Conservation (phyloP, 2,888 invertebrate species). For the Zhengitettix transpicula region DNA sequence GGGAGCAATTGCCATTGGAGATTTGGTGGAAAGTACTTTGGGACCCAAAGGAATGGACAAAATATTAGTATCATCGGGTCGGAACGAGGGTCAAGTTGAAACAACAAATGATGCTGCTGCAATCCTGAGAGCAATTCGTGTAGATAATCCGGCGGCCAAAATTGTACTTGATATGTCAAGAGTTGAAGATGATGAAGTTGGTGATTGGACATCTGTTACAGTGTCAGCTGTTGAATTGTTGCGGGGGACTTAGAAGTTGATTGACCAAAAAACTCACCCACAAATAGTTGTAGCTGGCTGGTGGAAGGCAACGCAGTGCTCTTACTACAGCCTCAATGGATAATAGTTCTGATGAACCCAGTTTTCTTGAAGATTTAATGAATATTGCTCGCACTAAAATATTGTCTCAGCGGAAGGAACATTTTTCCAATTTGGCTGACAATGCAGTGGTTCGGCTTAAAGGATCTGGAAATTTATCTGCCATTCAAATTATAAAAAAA, state of each 20-base stretch:
- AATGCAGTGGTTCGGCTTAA: slow-evolving; percentile 89
- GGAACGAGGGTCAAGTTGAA: slow-evolving; percentile 68
- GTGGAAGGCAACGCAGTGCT: slow-evolving; percentile 74
- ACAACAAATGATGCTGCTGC: slow-evolving; percentile 99
- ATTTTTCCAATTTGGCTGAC: slow-evolving; percentile 88
- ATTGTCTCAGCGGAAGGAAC: slow-evolving; percentile 89
- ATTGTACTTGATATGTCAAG: slow-evolving; percentile 97
- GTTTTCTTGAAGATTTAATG: slow-evolving; percentile 73
- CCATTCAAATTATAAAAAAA: slow-evolving; percentile 97
- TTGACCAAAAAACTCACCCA: slow-evolving; percentile 90
- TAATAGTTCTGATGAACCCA: slow-evolving; percentile 59
- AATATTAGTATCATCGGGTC: slow-evolving; percentile 64
- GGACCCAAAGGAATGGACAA: slow-evolving; percentile 99
- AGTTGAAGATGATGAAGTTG: slow-evolving; percentile 98
- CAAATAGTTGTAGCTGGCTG: slow-evolving; percentile 95
- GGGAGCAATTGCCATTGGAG: slow-evolving; percentile 98
- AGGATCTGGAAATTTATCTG: slow-evolving; percentile 85
- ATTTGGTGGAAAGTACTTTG: slow-evolving; percentile 92
- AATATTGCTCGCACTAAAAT: slow-evolving; percentile 98
- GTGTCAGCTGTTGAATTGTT: slow-evolving; percentile 85
- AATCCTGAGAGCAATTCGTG: slow-evolving; percentile 86
- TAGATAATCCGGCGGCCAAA: slow-evolving; percentile 98
- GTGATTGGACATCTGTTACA: slow-evolving; percentile 99
- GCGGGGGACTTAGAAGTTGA: slow-evolving; percentile 84
- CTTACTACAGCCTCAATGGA: slow-evolving; percentile 63